Evolutionary conservation across 2,797 vertebrate species (phyloP).

Genomic region (Spea hammondii): DNA sequence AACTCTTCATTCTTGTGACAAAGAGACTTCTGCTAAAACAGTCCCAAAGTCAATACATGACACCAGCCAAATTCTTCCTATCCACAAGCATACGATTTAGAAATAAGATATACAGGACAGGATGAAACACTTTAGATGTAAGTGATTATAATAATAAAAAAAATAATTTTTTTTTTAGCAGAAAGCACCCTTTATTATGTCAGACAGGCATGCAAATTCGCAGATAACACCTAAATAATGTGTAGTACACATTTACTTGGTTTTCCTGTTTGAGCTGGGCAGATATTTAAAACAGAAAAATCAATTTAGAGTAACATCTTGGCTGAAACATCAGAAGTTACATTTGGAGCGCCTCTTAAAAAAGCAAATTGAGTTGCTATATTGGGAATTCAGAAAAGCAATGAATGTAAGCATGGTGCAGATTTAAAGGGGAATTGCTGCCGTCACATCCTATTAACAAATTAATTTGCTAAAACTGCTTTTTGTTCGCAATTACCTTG

Average conservation of each 20-base stretch:
- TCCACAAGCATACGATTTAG: conserved; percentile 32
- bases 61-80: conserved; percentile 38
- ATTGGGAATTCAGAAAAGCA: conserved; percentile 50
- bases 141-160: conserved; percentile 22
- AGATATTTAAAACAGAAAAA: conserved; percentile 45
- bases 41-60: conserved; percentile 48
- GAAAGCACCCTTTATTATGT: conserved; percentile 23
- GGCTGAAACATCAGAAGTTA: conserved; percentile 46
- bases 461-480: too few relatives aligned
- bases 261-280: conserved; percentile 18
- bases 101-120: conserved; percentile 11
- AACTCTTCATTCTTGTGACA: conserved; percentile 43
- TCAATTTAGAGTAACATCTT: conserved; percentile 49
- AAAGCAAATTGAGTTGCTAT: conserved; percentile 49
- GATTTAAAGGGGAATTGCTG: not conserved
- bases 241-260: conserved; percentile 31
- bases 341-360: conserved; percentile 45
- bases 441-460: too few relatives aligned
- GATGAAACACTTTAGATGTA: conserved; percentile 32
- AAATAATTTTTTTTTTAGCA: not conserved
- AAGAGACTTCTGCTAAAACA: conserved; percentile 43
- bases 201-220: conserved; percentile 23
- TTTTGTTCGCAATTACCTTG: too few relatives aligned
- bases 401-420: conserved; percentile 36
- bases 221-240: conserved; percentile 41